phyloP scores from a whole-genome alignment of 2,888 invertebrate genomes.

The Chrysopilus asiliformis region DNA sequence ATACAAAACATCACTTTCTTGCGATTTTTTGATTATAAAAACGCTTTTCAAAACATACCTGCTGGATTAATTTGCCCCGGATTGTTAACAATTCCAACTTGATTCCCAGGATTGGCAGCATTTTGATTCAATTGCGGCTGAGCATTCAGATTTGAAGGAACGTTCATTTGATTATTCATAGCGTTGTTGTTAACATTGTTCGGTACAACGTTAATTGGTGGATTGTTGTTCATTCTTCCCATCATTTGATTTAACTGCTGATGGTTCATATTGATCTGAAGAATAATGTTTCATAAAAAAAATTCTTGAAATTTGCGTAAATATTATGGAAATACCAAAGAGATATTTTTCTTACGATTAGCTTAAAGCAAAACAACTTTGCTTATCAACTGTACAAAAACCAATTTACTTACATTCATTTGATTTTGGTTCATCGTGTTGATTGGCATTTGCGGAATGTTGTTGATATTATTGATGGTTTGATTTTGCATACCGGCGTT shows the following conservation, averaged over 20 bases:
- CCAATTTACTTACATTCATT: constrained; percentile 19
- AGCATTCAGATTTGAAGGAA: constrained; percentile 7
- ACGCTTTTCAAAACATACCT: constrained; percentile 5
- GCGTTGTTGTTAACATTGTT: constrained; percentile 22
- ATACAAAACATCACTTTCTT: neutral
- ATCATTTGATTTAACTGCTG: constrained; percentile 31
- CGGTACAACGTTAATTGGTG: constrained; percentile 26
- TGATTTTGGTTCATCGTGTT: constrained; percentile 27
- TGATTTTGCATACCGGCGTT: constrained; percentile 20
- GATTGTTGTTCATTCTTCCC: constrained; percentile 38
- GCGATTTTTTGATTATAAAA: neutral
- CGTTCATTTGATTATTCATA: constrained; percentile 26
- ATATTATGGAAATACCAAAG: neutral
- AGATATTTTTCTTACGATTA: neutral
- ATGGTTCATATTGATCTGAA: constrained; percentile 30
- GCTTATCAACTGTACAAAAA: neutral
- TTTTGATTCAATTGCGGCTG: constrained; percentile 14
- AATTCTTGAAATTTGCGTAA: neutral
- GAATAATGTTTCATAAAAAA: neutral
- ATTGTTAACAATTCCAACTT: constrained; percentile 15
- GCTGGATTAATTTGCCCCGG: constrained; percentile 13
- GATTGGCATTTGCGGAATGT: constrained; percentile 28
- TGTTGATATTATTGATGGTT: constrained; percentile 25
- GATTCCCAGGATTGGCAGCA: constrained; percentile 28
- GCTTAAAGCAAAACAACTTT: too few species aligned